Conservation (phyloP, 2,888 invertebrate species). For the Drosophila limbata region DNA sequence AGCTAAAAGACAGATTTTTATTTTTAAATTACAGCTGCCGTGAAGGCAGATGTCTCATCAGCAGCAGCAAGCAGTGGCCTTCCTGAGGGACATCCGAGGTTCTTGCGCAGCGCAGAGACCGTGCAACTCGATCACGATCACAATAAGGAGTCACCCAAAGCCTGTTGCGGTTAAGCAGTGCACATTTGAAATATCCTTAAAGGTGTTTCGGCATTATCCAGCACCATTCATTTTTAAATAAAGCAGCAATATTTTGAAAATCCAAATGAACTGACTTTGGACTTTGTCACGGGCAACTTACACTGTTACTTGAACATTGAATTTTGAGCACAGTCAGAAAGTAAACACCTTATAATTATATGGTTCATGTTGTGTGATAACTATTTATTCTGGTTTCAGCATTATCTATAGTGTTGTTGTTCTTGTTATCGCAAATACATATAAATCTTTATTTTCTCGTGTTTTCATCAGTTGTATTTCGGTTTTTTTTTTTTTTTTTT, state of each 20-base stretch:
- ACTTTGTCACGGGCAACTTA: neutral
- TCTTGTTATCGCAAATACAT: slow-evolving; percentile 47
- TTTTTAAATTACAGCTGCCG: slow-evolving; percentile 31
- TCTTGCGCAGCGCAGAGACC: slow-evolving; percentile 12
- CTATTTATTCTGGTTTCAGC: slow-evolving; percentile 71
- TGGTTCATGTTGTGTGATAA: slow-evolving; percentile 63
- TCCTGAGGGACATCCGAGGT: neutral
- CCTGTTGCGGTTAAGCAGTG: slow-evolving; percentile 53
- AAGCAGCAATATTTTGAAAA: slow-evolving; percentile 59
- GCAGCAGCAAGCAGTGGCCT: too few species aligned
- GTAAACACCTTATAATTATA: slow-evolving; percentile 6
- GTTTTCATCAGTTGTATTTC: slow-evolving; percentile 38
- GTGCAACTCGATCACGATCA: neutral
- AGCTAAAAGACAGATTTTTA: neutral
- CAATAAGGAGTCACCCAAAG: slow-evolving; percentile 36
- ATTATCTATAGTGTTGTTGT: slow-evolving; percentile 56
- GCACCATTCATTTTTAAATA: slow-evolving; percentile 48
- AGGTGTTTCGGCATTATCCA: slow-evolving; percentile 6
- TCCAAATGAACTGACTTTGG: slow-evolving; percentile 1
- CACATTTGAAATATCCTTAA: neutral
- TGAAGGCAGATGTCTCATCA: fast-evolving
- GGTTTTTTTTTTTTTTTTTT: slow-evolving; percentile 34
- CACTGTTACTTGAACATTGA: neutral
- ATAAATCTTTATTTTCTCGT: slow-evolving; percentile 52
- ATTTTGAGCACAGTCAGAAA: neutral